These are phyloP conservation scores for Daphoenositta chrysoptera DNA, from an alignment of 2,113 vertebrate genomes.

Conservation along the genomic window DNA sequence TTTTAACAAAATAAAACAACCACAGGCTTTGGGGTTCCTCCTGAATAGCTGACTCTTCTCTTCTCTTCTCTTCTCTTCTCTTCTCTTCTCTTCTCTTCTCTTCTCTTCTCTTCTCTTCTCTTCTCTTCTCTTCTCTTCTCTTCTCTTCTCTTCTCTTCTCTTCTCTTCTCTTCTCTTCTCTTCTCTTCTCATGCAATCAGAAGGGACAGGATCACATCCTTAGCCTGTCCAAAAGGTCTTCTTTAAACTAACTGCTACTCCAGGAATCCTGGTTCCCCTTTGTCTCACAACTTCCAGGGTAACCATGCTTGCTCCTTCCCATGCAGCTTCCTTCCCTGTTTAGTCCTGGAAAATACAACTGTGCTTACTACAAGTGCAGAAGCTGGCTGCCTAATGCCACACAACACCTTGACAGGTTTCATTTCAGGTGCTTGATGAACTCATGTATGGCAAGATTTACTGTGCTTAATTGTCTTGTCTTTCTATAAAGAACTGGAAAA, in stretches of 20 bases:
- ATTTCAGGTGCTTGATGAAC: neutral
- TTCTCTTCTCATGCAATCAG: no score
- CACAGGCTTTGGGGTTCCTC: neutral
- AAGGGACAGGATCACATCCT: neutral
- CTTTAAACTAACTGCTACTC: neutral
- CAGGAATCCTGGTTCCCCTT: neutral
- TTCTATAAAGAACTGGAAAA: neutral
- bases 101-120: no score
- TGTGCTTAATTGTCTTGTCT: neutral
- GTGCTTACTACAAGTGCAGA: neutral
- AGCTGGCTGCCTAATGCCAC: neutral
- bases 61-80: fast-evolving
- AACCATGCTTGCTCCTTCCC: neutral
- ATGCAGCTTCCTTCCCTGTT: neutral
- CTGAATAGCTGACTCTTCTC: neutral
- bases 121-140: no score
- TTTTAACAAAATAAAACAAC: neutral
- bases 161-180: no score
- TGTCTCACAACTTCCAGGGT: neutral
- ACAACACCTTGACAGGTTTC: neutral
- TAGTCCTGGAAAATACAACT: neutral
- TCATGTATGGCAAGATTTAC: neutral
- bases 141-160: fast-evolving
- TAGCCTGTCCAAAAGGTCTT: neutral
- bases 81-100: no score